Evolutionary conservation across 2,797 vertebrate genomes (phyloP).

Genomic region (Pseudopleuronectes americanus): DNA sequence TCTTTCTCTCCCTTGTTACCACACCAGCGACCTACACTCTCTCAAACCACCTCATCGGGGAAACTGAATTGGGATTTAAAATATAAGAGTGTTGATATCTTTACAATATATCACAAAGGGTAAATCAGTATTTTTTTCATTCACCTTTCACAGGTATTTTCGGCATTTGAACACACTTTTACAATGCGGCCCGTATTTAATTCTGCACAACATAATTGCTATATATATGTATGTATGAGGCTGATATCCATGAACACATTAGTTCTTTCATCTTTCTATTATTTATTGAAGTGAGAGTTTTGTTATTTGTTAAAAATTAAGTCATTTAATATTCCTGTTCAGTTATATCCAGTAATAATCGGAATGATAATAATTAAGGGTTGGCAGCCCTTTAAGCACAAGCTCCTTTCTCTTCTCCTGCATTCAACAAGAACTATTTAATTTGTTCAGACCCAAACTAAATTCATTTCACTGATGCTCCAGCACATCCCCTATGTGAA

Average conservation of each 20-base stretch:
- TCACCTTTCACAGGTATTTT: constrained; percentile 8
- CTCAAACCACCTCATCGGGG: constrained; percentile 28
- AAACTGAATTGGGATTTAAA: constrained; percentile 6
- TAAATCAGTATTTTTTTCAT: constrained; percentile 13
- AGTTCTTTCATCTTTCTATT: no score
- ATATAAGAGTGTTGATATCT: not conserved
- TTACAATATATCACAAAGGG: constrained; percentile 15
- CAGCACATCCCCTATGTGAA: constrained; percentile 55
- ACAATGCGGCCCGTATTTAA: constrained; percentile 6
- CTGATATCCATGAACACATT: no score
- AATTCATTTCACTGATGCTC: constrained; percentile 43
- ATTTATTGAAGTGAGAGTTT: not conserved
- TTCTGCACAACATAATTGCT: not conserved
- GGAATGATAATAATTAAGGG: no score
- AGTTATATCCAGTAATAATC: not conserved
- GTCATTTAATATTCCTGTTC: not conserved
- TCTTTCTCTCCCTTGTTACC: constrained; percentile 43
- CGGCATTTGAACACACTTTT: not conserved
- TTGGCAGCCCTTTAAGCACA: not conserved
- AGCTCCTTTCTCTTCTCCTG: constrained; percentile 1
- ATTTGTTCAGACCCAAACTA: constrained; percentile 25
- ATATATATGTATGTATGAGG: no score
- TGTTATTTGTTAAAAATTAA: not conserved
- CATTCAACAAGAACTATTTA: not conserved
- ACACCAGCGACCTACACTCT: constrained; percentile 45